phyloP scores from a whole-genome alignment of 2,113 vertebrate genomes.

The Cheirogaleus medius region DNA sequence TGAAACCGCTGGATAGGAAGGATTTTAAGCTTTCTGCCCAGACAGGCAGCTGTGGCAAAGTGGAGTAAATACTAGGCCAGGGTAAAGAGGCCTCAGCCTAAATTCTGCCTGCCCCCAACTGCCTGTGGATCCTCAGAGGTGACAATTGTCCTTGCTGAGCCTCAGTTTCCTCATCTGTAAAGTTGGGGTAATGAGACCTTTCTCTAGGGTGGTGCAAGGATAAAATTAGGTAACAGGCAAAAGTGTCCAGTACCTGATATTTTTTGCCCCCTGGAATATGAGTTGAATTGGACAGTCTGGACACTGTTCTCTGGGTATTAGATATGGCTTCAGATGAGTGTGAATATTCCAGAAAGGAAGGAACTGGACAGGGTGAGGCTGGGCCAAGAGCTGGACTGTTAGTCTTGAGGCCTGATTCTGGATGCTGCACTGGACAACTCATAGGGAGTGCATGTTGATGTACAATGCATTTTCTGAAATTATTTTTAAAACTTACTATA shows the following conservation, averaged over 20 bases:
- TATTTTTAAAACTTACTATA: background rate
- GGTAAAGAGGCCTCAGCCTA: background rate
- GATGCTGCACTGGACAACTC: background rate
- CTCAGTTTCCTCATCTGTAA: constrained; percentile 6
- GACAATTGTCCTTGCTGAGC: background rate
- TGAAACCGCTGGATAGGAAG: background rate
- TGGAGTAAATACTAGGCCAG: background rate
- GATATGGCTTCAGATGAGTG: background rate
- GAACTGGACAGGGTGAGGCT: background rate
- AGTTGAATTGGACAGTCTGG: background rate
- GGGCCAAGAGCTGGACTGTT: background rate
- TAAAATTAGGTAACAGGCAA: background rate
- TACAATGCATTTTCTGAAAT: background rate
- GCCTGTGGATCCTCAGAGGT: background rate
- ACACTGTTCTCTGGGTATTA: background rate
- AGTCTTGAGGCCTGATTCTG: background rate
- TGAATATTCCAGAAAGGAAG: background rate
- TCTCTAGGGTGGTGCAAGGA: background rate
- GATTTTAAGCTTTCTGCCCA: background rate
- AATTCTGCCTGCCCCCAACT: background rate
- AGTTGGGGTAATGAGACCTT: background rate
- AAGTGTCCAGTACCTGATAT: background rate
- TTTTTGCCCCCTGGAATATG: background rate
- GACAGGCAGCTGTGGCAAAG: background rate
- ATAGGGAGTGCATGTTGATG: background rate